phyloP scores from a whole-genome alignment of 2,888 invertebrate species.

The Erannis defoliaria region DNA sequence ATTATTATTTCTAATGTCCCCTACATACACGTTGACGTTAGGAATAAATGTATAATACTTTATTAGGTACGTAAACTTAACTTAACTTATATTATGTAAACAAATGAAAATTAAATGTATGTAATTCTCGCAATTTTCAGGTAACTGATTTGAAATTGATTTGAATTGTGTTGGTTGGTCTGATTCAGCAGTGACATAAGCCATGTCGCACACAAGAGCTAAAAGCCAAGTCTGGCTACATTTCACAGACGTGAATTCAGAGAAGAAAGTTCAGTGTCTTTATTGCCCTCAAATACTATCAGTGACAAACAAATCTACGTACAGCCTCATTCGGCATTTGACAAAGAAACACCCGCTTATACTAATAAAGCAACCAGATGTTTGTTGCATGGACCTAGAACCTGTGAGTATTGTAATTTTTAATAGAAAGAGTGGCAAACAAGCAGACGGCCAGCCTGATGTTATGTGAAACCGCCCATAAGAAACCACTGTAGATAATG shows the following conservation, averaged over 20 bases:
- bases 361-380: slow-evolving; percentile 5
- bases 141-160: no score
- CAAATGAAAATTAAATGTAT: no score
- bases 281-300: slow-evolving; percentile 19
- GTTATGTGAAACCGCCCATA: no score
- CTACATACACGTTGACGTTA: no score
- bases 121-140: no score
- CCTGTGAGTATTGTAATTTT: not conserved
- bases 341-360: slow-evolving; percentile 19
- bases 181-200: not conserved
- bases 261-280: slow-evolving; percentile 18
- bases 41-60: no score
- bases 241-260: slow-evolving; percentile 10
- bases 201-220: slow-evolving; percentile 9
- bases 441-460: no score
- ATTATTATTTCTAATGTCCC: no score
- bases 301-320: slow-evolving; percentile 20
- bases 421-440: not conserved
- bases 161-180: no score
- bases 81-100: no score
- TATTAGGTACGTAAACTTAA: no score
- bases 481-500: no score
- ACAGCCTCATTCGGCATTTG: slow-evolving; percentile 20
- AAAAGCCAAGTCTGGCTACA: slow-evolving; percentile 19
- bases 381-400: slow-evolving; percentile 3